Evolutionary conservation across 2,797 vertebrate genomes (phyloP), one percentile per base, ranked within the genome.

Genomic region (Falco concolor): DNA sequence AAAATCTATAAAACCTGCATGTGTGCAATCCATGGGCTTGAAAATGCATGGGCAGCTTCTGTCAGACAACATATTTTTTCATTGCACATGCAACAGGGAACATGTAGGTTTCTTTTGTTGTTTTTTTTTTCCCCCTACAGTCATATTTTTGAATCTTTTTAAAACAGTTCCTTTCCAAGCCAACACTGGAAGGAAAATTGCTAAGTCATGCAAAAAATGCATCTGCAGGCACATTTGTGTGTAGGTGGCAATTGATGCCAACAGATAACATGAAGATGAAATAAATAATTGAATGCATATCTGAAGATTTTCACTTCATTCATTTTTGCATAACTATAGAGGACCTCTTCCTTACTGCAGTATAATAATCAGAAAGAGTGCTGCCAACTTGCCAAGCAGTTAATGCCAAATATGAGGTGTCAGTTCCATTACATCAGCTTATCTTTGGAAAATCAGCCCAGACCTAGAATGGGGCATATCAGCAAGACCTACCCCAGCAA

Each of bases 361-460:
- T 57, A 74, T 50, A 76, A 47, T 10, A 10, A 9, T 25, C 20
- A 42, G 28, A 73, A 65, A n/a, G 8, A 9, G 3, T 20, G 16
- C 7, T 54, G 32, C 14, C 24, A 49, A 2, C 8, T 57, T 76
- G 16, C 14, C 2, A 2, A 57, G 10, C 2, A 5, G 7, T 17
- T 82, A 47, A 76, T 4, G 4, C 34, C 69, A 82, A 87, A 56
- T 18, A 9, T 5, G 36, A 24, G 5, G 2, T 32, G 84, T 60
- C 32, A 5, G 9, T 60, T 72, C 36, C 10, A 20, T 63, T 70
- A 87, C 15, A 67, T 38, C 32, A 38, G 8, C 5, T 65, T 40
- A 5, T 22, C 7, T 76, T 73, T 73, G 4, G 15, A 65, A 83
- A 85, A 45, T 13, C 36, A 73, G 4, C 8, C 19, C 8, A 60